Evolutionary conservation across 2,888 invertebrate genomes (phyloP).

Genomic region (Pollenia griseotomentosa): DNA sequence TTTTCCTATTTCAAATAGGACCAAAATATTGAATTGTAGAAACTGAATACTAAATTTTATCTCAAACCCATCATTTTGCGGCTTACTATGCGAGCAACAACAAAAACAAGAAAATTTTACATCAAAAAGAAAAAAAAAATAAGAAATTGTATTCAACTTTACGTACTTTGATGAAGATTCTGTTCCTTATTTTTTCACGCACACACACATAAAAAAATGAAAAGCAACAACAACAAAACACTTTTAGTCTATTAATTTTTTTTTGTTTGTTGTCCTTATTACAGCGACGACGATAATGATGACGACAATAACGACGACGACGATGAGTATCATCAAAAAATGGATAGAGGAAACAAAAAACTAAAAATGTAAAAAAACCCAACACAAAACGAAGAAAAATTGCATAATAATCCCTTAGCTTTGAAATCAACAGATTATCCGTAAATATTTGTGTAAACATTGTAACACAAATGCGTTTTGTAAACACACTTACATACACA

Average conservation of each 20-base stretch:
- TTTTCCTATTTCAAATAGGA: background rate
- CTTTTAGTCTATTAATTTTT: constrained; percentile 31
- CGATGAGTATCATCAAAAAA: constrained; percentile 62
- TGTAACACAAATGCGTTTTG: constrained; percentile 80
- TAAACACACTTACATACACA: constrained; percentile 60
- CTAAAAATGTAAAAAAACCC: constrained; percentile 56
- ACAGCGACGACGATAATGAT: constrained; percentile 61
- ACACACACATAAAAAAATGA: background rate
- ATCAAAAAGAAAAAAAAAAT: constrained; percentile 8
- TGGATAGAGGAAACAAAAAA: constrained; percentile 3
- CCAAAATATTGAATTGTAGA: background rate
- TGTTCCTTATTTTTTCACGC: background rate
- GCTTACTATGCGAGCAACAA: constrained; percentile 27
- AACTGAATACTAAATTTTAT: constrained; percentile 28
- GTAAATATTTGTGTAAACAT: constrained; percentile 83
- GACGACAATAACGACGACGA: constrained; percentile 49
- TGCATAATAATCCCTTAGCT: constrained; percentile 83
- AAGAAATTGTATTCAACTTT: constrained; percentile 40
- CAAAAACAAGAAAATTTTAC: constrained; percentile 48
- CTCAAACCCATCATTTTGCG: background rate
- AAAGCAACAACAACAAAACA: constrained; percentile 54
- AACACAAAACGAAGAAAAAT: constrained; percentile 81
- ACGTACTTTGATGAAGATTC: constrained; percentile 20
- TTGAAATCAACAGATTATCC: constrained; percentile 83
- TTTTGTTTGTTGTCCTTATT: constrained; percentile 67